Base-by-base conservation (phyloP, 2,797 vertebrate species). In the Hemitrygon akajei region DNA sequence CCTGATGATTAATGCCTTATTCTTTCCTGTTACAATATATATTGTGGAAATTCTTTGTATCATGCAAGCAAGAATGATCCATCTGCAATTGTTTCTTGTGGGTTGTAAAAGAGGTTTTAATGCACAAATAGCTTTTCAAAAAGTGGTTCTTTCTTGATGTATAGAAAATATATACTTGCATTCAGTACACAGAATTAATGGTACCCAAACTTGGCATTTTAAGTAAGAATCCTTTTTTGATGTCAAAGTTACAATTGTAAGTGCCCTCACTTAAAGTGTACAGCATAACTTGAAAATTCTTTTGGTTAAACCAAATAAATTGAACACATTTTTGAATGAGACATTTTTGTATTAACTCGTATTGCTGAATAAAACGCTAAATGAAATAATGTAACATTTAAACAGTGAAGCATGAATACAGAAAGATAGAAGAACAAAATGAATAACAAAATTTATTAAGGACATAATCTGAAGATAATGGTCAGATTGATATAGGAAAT, bases 1-100 rank as follows among this genome's bases (percentile, higher is more conserved):
- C 71, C 71, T 93, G 73, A 47, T 93, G 66, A 92, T 92, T 47
- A 71, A 93, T 73, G 71, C 47, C 91, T 93, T 71, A 5, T 58
- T 75, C 91, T 58, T 93, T 40, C 56, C 76, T 37, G 71, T 76
- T 93, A 40, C 47, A 76, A 93, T 58, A 93, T 76, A 71, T 91
- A 93, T 47, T 93, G 71, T n/a, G 14, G 47, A 71, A 75, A 40
- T 75, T 93, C 91, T 47, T 93, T 93, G 27, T n/a, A 71, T 76
- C 27, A 58, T 93, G 71, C 47, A 76, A 93, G 71, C 14, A 30
- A 71, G 27, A 75, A 25, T 25, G 25, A 73, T 76, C 37, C 27
- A 16, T 56, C 76, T 93, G 91, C 40, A 93, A 27, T 58, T 92
- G 91, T 93, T 58, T 93, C 47, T 56, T 56, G 12, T 58, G n/a